A percentile compares a stretch with the other conserved stretches of the same genome.
phyloP scores from a whole-genome alignment of 1,140 invertebrate genomes.

The Panagrolaimus sp. region DNA sequence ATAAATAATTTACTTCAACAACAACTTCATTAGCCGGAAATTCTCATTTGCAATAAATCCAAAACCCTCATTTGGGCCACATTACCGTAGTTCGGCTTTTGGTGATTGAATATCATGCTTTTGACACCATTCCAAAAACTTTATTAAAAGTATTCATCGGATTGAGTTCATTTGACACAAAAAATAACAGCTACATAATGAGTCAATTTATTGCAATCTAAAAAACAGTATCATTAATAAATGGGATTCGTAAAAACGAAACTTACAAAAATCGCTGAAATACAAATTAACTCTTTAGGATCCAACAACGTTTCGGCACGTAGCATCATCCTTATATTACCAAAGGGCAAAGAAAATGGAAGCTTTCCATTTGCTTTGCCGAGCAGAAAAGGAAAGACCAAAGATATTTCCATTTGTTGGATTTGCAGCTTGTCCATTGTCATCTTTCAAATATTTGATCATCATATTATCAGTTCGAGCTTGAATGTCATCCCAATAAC shows the following conservation, averaged over 20 bases:
- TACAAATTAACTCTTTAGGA: neutral
- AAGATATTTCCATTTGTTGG: neutral
- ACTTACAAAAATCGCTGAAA: neutral
- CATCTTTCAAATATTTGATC: neutral
- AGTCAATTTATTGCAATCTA: conserved; percentile 41
- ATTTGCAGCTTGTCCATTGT: neutral
- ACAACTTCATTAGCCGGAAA: conserved; percentile 14
- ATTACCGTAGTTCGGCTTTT: neutral
- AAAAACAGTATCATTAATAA: conserved; percentile 42
- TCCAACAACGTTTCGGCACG: neutral
- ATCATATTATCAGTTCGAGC: neutral
- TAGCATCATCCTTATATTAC: neutral
- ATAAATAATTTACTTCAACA: conserved; percentile 1
- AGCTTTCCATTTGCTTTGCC: neutral
- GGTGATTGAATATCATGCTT: neutral
- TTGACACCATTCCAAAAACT: neutral
- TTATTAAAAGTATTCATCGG: conserved; percentile 27
- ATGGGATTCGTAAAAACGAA: neutral
- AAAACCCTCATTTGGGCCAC: conserved; percentile 23
- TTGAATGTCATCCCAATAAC: neutral
- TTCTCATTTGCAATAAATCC: conserved; percentile 25
- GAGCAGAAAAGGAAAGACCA: neutral
- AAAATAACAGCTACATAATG: conserved; percentile 49
- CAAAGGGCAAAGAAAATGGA: neutral
- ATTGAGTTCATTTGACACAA: conserved; percentile 27